Percentiles rank a stretch among this genome's conserved stretches.
Conservation (phyloP, 1,140 invertebrate species). For the Choristoneura fumiferana region DNA sequence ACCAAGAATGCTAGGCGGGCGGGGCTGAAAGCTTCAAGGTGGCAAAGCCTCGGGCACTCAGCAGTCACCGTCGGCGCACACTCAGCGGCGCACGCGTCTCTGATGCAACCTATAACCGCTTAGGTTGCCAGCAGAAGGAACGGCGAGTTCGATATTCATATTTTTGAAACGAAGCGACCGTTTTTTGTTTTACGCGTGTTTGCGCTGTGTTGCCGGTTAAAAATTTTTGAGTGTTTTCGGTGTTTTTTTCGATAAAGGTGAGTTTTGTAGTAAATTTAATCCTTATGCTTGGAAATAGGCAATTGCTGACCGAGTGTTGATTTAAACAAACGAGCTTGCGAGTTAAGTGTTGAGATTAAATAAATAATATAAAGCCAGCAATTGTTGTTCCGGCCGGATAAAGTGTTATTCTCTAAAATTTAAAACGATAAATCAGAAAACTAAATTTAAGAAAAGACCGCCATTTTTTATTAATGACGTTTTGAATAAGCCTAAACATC, state of each 20-base stretch:
- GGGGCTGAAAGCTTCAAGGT: not conserved
- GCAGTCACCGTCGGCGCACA: not conserved
- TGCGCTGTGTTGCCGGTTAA: not conserved
- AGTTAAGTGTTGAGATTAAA: no score
- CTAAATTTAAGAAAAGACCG: no score
- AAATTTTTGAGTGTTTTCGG: slow-evolving; percentile 1
- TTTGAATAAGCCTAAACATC: no score
- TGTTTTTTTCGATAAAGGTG: not conserved
- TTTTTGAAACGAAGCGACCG: not conserved
- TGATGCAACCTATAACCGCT: not conserved
- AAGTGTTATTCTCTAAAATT: no score
- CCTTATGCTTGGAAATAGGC: no score
- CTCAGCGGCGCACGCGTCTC: not conserved
- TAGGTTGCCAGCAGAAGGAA: slow-evolving; percentile 1
- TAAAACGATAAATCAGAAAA: no score
- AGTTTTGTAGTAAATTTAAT: no score
- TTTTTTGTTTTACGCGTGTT: slow-evolving; percentile 1
- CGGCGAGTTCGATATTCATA: slow-evolving; percentile 3
- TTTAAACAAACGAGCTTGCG: no score
- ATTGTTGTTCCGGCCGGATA: no score
- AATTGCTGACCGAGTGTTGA: no score
- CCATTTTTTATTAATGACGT: no score
- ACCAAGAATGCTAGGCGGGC: not conserved
- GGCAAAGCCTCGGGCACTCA: not conserved
- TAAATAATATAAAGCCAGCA: no score